Evolutionary conservation across 2,888 invertebrate species (phyloP).

Genomic region (Perithous albicinctus): DNA sequence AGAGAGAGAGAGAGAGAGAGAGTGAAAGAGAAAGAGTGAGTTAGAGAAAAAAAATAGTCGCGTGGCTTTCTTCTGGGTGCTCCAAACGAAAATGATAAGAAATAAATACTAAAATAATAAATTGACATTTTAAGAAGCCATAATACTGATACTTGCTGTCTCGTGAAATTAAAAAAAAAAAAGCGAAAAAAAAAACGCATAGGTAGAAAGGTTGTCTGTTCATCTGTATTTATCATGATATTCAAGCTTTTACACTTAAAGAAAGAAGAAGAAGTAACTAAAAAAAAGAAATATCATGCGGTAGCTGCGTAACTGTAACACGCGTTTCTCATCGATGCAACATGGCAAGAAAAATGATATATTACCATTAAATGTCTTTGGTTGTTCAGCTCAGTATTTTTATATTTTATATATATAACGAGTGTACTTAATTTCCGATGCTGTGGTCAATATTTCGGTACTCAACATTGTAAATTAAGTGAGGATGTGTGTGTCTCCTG

Average conservation of each 20-base stretch:
- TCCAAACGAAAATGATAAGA: constrained; percentile 28
- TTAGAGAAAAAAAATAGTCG: constrained; percentile 24
- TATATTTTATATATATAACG: constrained; percentile 78
- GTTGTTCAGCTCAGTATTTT: constrained; percentile 83
- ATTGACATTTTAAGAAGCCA: constrained; percentile 74
- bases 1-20: constrained; percentile 41
- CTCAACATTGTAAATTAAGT: constrained; percentile 72
- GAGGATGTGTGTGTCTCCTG: constrained; percentile 41
- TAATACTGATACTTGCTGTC: constrained; percentile 78
- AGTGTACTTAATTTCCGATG: constrained; percentile 83
- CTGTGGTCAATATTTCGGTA: constrained; percentile 78
- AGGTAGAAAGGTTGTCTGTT: constrained; percentile 80
- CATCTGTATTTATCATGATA: constrained; percentile 82
- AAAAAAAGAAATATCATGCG: constrained; percentile 58
- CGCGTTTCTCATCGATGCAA: constrained; percentile 64
- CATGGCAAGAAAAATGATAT: constrained; percentile 61
- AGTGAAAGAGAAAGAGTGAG: constrained; percentile 40
- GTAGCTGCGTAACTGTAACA: constrained; percentile 65
- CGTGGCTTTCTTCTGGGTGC: constrained; percentile 59
- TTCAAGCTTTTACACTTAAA: constrained; percentile 83
- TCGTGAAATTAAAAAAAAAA: constrained; percentile 67
- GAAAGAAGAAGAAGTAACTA: constrained; percentile 59
- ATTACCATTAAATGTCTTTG: constrained; percentile 67
- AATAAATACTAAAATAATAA: constrained; percentile 50
- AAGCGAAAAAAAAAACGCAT: constrained; percentile 69